A percentile compares a stretch with the other conserved stretches of the same genome.
phyloP scores from a whole-genome alignment of 2,888 invertebrate species.

The Eutolmus rufibarbis region DNA sequence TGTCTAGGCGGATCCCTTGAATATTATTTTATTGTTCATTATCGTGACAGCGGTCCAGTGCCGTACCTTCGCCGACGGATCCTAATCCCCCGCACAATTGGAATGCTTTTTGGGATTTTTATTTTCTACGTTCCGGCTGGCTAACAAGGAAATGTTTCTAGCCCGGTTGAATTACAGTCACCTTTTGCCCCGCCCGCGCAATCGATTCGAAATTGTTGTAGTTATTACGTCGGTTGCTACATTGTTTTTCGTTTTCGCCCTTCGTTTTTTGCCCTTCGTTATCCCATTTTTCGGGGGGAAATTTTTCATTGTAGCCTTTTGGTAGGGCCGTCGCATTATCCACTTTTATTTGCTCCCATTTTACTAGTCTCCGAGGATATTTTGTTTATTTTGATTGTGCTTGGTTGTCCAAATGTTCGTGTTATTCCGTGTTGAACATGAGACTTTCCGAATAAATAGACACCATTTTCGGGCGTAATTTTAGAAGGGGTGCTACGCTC shows the following conservation, averaged over 20 bases:
- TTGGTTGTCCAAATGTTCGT: neutral
- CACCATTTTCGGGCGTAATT: neutral
- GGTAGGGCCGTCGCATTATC: constrained; percentile 12
- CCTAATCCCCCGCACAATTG: neutral
- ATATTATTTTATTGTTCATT: constrained; percentile 30
- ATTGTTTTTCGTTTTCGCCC: neutral
- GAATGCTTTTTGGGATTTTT: neutral
- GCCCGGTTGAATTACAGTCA: constrained; percentile 2
- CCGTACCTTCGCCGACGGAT: neutral
- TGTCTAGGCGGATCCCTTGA: neutral
- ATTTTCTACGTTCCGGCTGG: neutral
- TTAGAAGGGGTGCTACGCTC: neutral
- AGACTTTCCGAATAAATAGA: constrained; percentile 1
- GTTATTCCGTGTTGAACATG: constrained; percentile 7
- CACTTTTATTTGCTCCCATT: constrained; percentile 32
- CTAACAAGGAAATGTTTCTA: constrained; percentile 26
- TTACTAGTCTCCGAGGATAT: constrained; percentile 9
- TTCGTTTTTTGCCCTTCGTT: constrained; percentile 1
- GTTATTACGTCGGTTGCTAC: neutral
- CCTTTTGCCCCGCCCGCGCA: neutral
- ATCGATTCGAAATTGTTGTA: constrained; percentile 2
- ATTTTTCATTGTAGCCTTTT: constrained; percentile 31
- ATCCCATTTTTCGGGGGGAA: neutral
- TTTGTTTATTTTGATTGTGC: neutral
- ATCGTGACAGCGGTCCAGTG: neutral